phyloP scores from a whole-genome alignment of 2,113 vertebrate species.

The Martes martes region DNA sequence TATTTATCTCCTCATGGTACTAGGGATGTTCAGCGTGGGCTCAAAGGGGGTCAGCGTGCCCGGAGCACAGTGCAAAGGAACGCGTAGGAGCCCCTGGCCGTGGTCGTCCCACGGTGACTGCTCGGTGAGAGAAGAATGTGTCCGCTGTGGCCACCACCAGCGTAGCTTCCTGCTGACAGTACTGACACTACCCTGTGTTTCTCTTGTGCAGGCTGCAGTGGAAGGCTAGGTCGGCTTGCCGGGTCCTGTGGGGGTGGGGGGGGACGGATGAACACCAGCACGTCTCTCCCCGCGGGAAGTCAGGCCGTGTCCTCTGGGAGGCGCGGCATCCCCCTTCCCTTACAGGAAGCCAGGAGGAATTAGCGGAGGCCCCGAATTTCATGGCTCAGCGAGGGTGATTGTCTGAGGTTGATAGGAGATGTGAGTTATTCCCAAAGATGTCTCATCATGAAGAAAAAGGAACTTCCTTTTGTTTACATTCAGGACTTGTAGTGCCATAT shows the following conservation, averaged over 20 bases:
- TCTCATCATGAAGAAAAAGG: slow-evolving; percentile 50
- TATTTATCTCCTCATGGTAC: background rate
- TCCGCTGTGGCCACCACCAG: background rate
- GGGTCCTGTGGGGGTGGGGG: background rate
- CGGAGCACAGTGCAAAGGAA: background rate
- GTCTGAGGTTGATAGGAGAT: slow-evolving; percentile 45
- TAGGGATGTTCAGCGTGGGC: background rate
- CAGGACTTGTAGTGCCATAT: slow-evolving; percentile 75
- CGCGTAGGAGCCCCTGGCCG: background rate
- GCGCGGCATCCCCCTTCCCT: background rate
- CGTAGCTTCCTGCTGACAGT: background rate
- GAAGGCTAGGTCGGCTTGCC: background rate
- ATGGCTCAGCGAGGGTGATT: slow-evolving; percentile 53
- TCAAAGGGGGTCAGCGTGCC: background rate
- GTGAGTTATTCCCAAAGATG: slow-evolving; percentile 62
- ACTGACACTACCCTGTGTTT: background rate
- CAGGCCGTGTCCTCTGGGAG: background rate
- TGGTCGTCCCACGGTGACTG: background rate
- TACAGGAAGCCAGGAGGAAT: too few species aligned
- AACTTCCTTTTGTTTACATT: slow-evolving; percentile 43
- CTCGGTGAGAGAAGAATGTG: background rate
- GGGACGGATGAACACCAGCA: background rate
- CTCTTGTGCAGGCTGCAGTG: background rate
- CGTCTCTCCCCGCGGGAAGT: background rate
- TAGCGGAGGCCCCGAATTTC: background rate